phyloP scores from a whole-genome alignment of 2,888 invertebrate genomes.

The Linhomoeus sp. region DNA sequence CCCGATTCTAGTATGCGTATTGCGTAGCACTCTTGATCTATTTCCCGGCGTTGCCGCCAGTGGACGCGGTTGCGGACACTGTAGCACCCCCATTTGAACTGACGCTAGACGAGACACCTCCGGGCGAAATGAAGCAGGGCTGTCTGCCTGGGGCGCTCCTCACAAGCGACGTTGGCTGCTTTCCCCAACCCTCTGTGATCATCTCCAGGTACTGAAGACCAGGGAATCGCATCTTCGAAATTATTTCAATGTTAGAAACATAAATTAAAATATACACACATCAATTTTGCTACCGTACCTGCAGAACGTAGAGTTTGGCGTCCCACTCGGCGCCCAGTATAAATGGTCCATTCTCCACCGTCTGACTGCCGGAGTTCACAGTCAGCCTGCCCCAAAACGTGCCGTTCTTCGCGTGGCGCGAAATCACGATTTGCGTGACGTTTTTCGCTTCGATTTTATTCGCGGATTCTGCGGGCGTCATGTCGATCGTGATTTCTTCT shows the following conservation, averaged over 20 bases:
- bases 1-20: no score
- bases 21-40: no score
- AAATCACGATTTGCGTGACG: not conserved
- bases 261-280: no score
- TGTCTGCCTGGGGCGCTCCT: not conserved
- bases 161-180: not conserved
- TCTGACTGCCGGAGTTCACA: not conserved
- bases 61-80: no score
- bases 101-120: no score
- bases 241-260: no score
- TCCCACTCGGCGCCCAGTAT: slow-evolving; percentile 4
- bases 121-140: not conserved
- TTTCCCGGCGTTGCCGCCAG: no score
- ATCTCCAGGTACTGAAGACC: slow-evolving; percentile 8
- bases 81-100: no score
- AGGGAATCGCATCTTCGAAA: no score
- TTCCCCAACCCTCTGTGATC: slow-evolving; percentile 7
- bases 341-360: slow-evolving; percentile 2
- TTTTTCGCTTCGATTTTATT: no score
- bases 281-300: no score
- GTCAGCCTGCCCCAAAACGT: slow-evolving; percentile 1
- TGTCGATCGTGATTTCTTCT: not conserved
- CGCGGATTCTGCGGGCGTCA: not conserved
- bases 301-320: slow-evolving; percentile 3
- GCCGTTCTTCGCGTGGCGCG: not conserved